Conservation (phyloP, 2,888 invertebrate genomes). For the Euproctis similis region DNA sequence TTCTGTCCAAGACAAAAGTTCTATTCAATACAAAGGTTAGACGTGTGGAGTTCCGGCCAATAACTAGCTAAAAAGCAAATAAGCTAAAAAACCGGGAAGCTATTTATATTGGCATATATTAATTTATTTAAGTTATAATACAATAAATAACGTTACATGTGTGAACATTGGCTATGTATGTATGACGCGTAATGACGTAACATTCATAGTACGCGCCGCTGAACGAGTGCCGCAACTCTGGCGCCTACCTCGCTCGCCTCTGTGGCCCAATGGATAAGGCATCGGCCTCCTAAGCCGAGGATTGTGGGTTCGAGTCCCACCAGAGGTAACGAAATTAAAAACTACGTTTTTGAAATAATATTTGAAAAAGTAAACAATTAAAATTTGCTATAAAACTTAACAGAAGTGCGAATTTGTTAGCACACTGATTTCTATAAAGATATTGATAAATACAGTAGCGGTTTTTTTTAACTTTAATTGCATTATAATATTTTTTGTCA, state of each 20-base stretch:
- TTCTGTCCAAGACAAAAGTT: too few relatives aligned
- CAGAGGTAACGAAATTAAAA: slow-evolving; percentile 85
- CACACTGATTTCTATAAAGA: too few relatives aligned
- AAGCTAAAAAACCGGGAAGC: too few relatives aligned
- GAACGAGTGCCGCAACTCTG: slow-evolving; percentile 77
- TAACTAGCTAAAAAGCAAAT: too few relatives aligned
- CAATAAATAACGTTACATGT: slow-evolving; percentile 24
- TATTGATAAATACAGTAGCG: too few relatives aligned
- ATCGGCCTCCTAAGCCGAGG: slow-evolving; percentile 91
- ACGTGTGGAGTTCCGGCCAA: too few relatives aligned
- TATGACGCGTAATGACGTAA: slow-evolving; percentile 47
- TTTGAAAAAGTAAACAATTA: too few relatives aligned
- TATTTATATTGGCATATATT: background rate
- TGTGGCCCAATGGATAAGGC: slow-evolving; percentile 90
- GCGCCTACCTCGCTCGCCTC: slow-evolving; percentile 89
- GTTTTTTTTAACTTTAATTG: too few relatives aligned
- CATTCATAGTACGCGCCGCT: slow-evolving; percentile 33
- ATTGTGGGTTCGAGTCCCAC: slow-evolving; percentile 91
- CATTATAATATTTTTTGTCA: too few relatives aligned
- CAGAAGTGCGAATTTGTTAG: too few relatives aligned
- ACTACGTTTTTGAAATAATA: slow-evolving; percentile 41
- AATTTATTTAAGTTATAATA: slow-evolving; percentile 13
- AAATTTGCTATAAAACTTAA: too few relatives aligned
- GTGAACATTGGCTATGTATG: slow-evolving; percentile 38
- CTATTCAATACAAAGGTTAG: too few relatives aligned